phyloP scores from a whole-genome alignment of 2,888 invertebrate species.

The Electrophaes corylata region DNA sequence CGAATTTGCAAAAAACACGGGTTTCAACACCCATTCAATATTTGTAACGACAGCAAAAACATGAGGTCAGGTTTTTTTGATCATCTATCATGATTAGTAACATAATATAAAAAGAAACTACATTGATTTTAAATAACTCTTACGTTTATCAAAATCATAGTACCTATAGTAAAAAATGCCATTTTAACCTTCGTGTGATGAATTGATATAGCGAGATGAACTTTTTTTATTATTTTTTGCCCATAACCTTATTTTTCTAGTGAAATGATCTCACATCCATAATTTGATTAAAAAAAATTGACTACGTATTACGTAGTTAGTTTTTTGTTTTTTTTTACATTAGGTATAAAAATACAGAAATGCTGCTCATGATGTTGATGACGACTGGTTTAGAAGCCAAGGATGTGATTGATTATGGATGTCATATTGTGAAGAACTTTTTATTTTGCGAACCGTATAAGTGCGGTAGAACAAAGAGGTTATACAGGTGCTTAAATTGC shows the following conservation, averaged over 20 bases:
- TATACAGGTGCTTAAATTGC: slow-evolving; percentile 72
- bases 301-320: no score
- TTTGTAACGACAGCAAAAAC: slow-evolving; percentile 49
- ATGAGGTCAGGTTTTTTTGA: slow-evolving; percentile 18
- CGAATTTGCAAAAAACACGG: slow-evolving; percentile 70
- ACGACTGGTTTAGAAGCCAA: no score
- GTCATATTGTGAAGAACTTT: no score
- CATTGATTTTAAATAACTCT: background rate
- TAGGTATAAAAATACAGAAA: no score
- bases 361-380: no score
- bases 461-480: slow-evolving; percentile 65
- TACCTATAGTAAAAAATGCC: background rate
- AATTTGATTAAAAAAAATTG: no score
- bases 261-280: no score
- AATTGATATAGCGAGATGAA: no score
- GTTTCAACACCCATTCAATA: slow-evolving; percentile 55
- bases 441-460: slow-evolving; percentile 44
- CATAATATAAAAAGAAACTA: background rate
- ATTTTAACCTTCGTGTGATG: no score
- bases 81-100: slow-evolving; percentile 12
- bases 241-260: background rate
- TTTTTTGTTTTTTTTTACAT: no score
- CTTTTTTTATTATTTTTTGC: background rate
- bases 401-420: no score
- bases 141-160: background rate